Percentiles rank a stretch among this genome's conserved stretches.
Evolutionary conservation across 2,113 vertebrate species (phyloP).

Genomic region (Herpetotheres cachinnans): DNA sequence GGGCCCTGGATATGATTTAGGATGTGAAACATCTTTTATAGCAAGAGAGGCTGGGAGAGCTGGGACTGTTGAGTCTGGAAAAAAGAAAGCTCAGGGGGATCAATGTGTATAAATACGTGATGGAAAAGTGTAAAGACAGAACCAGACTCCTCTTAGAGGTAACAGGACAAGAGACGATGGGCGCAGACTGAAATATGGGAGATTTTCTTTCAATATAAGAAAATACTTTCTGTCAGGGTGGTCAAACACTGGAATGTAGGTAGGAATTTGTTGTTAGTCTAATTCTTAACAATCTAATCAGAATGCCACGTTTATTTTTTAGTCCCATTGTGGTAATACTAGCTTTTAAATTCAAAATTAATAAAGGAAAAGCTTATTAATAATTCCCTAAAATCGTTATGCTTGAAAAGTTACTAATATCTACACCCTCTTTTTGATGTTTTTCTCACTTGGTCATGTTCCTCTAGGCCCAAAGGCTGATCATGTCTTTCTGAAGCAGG

Average conservation of each 20-base stretch:
- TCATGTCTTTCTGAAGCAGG: not conserved
- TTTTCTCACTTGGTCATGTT: not conserved
- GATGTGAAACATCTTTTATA: not conserved
- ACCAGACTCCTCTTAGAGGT: not conserved
- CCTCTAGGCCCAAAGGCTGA: not conserved
- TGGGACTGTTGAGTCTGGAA: not conserved
- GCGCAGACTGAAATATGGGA: not conserved
- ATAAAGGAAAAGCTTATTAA: not conserved
- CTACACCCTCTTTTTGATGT: rapidly evolving
- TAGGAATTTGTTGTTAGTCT: not conserved
- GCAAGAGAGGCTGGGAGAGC: not conserved
- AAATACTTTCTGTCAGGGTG: not conserved
- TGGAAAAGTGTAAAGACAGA: not conserved
- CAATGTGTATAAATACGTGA: not conserved
- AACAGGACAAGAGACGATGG: not conserved
- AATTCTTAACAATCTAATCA: not conserved
- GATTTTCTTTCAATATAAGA: not conserved
- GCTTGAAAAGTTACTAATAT: not conserved
- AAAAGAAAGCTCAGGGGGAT: not conserved
- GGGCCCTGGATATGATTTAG: not conserved
- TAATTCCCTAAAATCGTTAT: not conserved
- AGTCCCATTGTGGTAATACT: not conserved
- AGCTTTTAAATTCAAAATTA: not conserved
- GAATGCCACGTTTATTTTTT: not conserved
- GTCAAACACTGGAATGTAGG: not conserved